These are phyloP conservation scores for Pelagia noctiluca DNA, from an alignment of 30 jellyfish, hydroid and myxozoan genomes.

Conservation along the genomic window DNA sequence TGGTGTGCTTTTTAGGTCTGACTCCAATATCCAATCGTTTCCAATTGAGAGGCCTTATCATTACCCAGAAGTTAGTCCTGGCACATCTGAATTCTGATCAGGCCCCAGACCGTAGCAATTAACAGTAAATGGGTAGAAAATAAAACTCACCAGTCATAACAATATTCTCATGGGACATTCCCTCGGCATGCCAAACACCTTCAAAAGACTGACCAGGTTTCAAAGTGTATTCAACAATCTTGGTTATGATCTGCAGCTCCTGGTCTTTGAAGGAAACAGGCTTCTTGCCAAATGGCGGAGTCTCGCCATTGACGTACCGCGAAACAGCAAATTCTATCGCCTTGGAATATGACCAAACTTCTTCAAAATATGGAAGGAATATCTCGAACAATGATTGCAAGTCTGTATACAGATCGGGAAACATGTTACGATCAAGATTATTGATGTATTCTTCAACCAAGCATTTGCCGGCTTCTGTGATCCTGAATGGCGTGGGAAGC, in stretches of 20 bases:
- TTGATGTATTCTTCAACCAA: constrained; percentile 66
- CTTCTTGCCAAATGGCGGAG: constrained; percentile 38
- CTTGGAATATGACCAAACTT: constrained; percentile 83
- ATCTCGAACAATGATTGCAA: constrained; percentile 69
- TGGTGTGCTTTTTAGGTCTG: no score
- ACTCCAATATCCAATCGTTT: neutral
- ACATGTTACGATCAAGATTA: constrained; percentile 65
- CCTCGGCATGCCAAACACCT: constrained; percentile 96
- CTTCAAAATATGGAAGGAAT: constrained; percentile 77
- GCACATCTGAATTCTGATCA: neutral
- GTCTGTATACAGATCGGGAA: constrained; percentile 62
- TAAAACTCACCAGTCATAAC: constrained; percentile 80
- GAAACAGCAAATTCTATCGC: constrained; percentile 64
- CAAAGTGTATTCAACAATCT: constrained; percentile 77
- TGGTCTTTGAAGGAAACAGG: constrained; percentile 52
- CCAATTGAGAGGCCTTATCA: neutral
- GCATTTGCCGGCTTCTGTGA: constrained; percentile 73
- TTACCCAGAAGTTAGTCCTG: neutral
- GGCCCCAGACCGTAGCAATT: neutral
- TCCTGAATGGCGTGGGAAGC: constrained; percentile 81
- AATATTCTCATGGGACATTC: constrained; percentile 90
- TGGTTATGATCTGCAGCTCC: constrained; percentile 75
- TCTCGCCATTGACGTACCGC: constrained; percentile 40
- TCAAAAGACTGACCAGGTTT: constrained; percentile 83
- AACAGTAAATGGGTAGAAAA: neutral